These are phyloP conservation scores for Microcaecilia unicolor DNA, from an alignment of 2,797 vertebrate genomes.

Conservation along the genomic window DNA sequence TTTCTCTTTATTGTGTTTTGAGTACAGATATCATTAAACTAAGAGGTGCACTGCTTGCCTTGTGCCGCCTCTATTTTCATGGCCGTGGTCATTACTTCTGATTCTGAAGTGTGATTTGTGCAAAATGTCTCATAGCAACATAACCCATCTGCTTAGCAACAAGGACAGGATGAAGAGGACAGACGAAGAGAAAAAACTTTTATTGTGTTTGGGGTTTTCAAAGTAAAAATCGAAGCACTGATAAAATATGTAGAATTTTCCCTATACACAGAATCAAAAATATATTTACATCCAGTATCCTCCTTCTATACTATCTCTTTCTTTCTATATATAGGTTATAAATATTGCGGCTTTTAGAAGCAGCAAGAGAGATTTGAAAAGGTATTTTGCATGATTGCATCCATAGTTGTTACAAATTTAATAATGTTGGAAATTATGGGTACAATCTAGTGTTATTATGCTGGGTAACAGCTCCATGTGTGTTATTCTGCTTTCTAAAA, in stretches of 20 bases:
- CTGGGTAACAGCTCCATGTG: no score
- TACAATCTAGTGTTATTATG: no score
- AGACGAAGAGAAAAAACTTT: background rate
- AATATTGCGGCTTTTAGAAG: no score
- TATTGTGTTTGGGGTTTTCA: background rate
- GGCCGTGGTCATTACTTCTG: constrained; percentile 8
- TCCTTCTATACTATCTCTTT: background rate
- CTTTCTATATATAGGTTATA: background rate
- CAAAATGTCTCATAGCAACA: constrained; percentile 13
- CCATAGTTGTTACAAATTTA: no score
- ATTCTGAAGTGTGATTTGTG: background rate
- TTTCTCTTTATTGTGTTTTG: background rate
- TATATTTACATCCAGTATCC: background rate
- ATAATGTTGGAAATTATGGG: no score
- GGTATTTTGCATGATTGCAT: no score
- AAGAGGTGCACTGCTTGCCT: background rate
- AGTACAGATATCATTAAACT: background rate
- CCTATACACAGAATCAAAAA: no score
- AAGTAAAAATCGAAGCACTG: background rate
- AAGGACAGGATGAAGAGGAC: constrained; percentile 2
- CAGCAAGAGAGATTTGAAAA: no score
- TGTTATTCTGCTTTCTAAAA: no score
- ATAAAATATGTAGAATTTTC: background rate
- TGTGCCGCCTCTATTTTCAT: constrained; percentile 11
- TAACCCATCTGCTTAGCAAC: constrained; percentile 17